Percentiles rank a stretch among this genome's conserved stretches.
phyloP scores from a whole-genome alignment of 2,888 invertebrate genomes.

The Dicyrtoma fusca region DNA sequence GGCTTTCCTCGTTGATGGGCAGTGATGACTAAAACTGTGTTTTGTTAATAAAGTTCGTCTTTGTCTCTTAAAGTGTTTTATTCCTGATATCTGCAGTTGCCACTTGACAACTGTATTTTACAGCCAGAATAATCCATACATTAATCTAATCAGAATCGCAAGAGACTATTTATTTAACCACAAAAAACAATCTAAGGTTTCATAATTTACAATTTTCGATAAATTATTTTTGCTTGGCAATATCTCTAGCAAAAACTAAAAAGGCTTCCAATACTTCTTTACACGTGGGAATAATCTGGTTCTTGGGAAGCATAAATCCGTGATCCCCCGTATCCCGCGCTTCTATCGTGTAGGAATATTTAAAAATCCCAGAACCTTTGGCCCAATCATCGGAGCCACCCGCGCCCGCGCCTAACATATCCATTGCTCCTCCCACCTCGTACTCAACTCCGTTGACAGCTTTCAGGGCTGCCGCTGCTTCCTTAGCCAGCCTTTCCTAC shows the following conservation, averaged over 20 bases:
- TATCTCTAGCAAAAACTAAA: slow-evolving; percentile 5
- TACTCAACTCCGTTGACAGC: slow-evolving; percentile 69
- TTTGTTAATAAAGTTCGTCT: too few species aligned
- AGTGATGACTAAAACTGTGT: too few species aligned
- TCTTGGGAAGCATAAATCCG: slow-evolving; percentile 77
- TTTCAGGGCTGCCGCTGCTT: slow-evolving; percentile 62
- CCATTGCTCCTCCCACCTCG: slow-evolving; percentile 62
- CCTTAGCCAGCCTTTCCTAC: slow-evolving; percentile 4
- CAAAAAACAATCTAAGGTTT: too few species aligned
- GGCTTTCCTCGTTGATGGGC: too few species aligned
- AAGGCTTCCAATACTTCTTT: slow-evolving; percentile 73
- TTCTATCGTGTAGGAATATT: slow-evolving; percentile 67
- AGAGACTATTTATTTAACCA: too few species aligned
- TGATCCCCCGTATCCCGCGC: slow-evolving; percentile 73
- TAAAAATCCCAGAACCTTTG: slow-evolving; percentile 49
- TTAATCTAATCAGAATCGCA: too few species aligned
- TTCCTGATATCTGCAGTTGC: too few species aligned
- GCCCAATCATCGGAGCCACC: slow-evolving; percentile 58
- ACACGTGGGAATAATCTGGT: slow-evolving; percentile 74
- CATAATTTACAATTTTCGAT: too few species aligned
- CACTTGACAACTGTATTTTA: too few species aligned
- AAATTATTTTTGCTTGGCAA: too few species aligned
- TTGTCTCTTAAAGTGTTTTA: too few species aligned
- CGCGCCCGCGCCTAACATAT: slow-evolving; percentile 47
- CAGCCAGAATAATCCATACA: too few species aligned